These are phyloP conservation scores for Dolichallabes microphthalmus DNA, from an alignment of 2,113 vertebrate species.

Conservation along the genomic window DNA sequence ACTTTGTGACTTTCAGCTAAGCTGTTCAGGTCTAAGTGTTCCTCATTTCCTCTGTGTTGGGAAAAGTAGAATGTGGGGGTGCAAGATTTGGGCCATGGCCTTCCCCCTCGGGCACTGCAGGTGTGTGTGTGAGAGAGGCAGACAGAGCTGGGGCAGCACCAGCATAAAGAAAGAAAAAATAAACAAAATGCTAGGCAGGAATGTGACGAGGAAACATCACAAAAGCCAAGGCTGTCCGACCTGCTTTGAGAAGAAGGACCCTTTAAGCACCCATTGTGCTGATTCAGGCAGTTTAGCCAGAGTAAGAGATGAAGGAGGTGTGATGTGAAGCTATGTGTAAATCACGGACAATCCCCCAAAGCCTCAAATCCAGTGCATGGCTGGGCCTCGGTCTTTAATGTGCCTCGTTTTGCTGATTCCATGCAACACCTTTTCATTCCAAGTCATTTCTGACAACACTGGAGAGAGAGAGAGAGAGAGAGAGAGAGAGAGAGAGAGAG, in stretches of 20 bases:
- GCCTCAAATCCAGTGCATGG: slow-evolving; percentile 40
- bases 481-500: background rate
- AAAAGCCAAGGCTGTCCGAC: slow-evolving; percentile 37
- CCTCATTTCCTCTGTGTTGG: slow-evolving; percentile 50
- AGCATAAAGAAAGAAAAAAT: slow-evolving; percentile 48
- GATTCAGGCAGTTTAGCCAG: slow-evolving; percentile 45
- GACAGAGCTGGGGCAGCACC: slow-evolving; percentile 39
- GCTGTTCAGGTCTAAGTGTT: slow-evolving; percentile 48
- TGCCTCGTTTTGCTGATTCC: slow-evolving; percentile 37
- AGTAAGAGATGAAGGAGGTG: slow-evolving; percentile 42
- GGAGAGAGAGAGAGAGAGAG: background rate
- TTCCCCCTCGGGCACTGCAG: slow-evolving; percentile 67
- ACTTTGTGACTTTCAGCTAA: slow-evolving; percentile 59
- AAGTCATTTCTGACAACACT: slow-evolving; percentile 43
- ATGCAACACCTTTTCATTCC: slow-evolving; percentile 50
- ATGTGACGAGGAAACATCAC: slow-evolving; percentile 44
- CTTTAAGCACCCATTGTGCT: slow-evolving; percentile 45
- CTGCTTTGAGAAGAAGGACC: slow-evolving; percentile 34
- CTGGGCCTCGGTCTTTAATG: slow-evolving; percentile 40
- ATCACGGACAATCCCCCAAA: slow-evolving; percentile 37
- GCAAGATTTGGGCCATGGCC: slow-evolving; percentile 57
- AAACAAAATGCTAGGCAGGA: slow-evolving; percentile 55
- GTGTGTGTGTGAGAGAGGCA: slow-evolving; percentile 60
- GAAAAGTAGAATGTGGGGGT: slow-evolving; percentile 29
- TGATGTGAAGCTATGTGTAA: slow-evolving; percentile 41